Evolutionary conservation across 1,140 invertebrate species (phyloP), one percentile per base, ranked within the genome.

Genomic region (Drosophila melanica): DNA sequence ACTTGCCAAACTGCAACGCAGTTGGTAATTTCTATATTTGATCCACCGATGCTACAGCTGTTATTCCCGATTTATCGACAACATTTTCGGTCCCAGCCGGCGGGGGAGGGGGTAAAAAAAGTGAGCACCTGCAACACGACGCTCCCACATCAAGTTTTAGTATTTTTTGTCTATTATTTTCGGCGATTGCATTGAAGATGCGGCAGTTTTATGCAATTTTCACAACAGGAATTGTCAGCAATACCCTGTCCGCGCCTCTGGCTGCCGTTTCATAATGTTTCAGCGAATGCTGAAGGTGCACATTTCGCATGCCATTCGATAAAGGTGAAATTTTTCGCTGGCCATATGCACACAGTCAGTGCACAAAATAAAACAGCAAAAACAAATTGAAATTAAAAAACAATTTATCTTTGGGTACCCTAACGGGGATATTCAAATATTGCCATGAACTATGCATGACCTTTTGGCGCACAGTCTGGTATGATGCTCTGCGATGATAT

Each of bases 241-340:
- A 59, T 27, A 51, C 63, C 63, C 53, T 51, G 63, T 50, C 47
- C 39, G 45, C 54, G 63, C 69, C 69, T 66, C 45, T 37, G 66
- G 66, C 79, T 67, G 81, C 57, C 69, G 71, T 86, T 86, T 86
- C 82, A 87, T 86, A 86, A 86, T 87, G 64, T n/a, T n/a, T n/a
- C 67, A 72, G 42, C 12, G 8, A 53, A 62, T 58, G 55, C 55
- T 44, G 45, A 45, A 64, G 58, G 53, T 64, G 60, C 58, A 58
- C 67, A 71, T 60, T 71, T 75, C 55, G 55, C 60, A 75, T 75
- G 73, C 53, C 63, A 67, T 54, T 63, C 48, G 69, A 65, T 66
- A 86, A 86, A 86, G 79, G 75, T 87, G 81, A 86, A 86, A 86
- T 82, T 81, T 79, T 51, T 54, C 37, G 16, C 23, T 41, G 10